Evolutionary conservation across 2,797 vertebrate species (phyloP).

Genomic region (Cyprinella venusta): DNA sequence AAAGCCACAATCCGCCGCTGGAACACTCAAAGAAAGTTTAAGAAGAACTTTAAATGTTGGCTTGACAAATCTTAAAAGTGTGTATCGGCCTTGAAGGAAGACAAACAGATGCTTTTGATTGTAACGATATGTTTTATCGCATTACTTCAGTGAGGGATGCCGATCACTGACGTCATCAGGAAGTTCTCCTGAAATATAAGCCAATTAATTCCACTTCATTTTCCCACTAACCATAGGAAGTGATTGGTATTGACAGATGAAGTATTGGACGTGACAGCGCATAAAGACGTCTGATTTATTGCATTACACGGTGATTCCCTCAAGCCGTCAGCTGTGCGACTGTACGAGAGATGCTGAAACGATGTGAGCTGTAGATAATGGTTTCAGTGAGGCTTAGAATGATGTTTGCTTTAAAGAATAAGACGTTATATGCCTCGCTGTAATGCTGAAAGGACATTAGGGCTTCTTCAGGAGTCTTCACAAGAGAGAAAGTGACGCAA

Average conservation of each 20-base stretch:
- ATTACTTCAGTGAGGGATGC: background rate
- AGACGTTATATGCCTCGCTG: conserved; percentile 17
- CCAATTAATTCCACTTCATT: conserved; percentile 22
- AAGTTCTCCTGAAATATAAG: conserved; percentile 29
- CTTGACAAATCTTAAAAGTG: background rate
- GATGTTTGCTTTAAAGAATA: conserved; percentile 53
- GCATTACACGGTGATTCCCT: conserved; percentile 66
- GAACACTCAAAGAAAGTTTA: background rate
- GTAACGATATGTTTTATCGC: background rate
- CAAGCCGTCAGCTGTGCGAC: conserved; percentile 45
- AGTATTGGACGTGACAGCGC: conserved; percentile 73
- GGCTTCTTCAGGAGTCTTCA: background rate
- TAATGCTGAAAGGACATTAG: background rate
- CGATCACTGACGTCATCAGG: background rate
- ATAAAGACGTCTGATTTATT: conserved; percentile 68
- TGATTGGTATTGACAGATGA: conserved; percentile 63
- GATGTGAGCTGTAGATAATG: conserved; percentile 53
- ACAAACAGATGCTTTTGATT: background rate
- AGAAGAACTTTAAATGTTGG: background rate
- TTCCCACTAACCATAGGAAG: background rate
- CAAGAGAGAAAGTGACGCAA: background rate
- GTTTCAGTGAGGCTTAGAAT: conserved; percentile 50
- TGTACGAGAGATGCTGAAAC: conserved; percentile 37
- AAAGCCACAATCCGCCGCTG: background rate
- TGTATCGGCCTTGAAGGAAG: too few species aligned